Base-by-base conservation (phyloP, 2,888 invertebrate species). In the Ferrisia virgata region DNA sequence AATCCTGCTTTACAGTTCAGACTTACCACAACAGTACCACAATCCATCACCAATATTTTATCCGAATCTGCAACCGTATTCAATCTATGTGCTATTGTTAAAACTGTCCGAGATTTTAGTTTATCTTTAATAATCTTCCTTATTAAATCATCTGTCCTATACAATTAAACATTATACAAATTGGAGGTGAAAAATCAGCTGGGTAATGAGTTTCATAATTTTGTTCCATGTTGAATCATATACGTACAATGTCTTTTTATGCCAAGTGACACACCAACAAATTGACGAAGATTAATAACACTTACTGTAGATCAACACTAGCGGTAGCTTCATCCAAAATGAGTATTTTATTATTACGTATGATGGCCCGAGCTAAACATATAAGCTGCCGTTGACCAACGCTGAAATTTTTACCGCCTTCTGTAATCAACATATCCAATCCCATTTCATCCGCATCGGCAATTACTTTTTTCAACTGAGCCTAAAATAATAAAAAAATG, bases 261-360 rank as follows among this genome's bases (percentile, higher is more conserved):
- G n/a, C n/a, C n/a, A n/a, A n/a, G n/a, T n/a, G n/a, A n/a, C n/a
- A n/a, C n/a, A n/a, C n/a, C n/a, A n/a, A n/a, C n/a, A n/a, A n/a
- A n/a, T n/a, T n/a, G n/a, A n/a, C n/a, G n/a, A n/a, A n/a, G n/a
- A n/a, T n/a, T n/a, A n/a, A n/a, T n/a, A n/a, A n/a, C n/a, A 89
- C 91, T 90, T 90, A 94, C 94, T 93, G 92, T 85, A 93, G 94
- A 89, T 97, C 96, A 1, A 96, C 95, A 88, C 96, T 96, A 2
- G 96, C 96, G 0, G 96, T 96, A 39, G 96, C 96, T 89, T 97
- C 97, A 87, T 97, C 97, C 86, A 97, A 90, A 28, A 97, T 93
- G 1, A 97, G 90, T 86, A 97, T 92, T 87, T 92, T 93, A 87
- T 93, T 94, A 87, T 93, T 93, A 76, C 93, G 90, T 0, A 97